Evolutionary conservation across 2,797 vertebrate species (phyloP), one percentile per base, ranked within the genome.

Genomic region (Eidolon dupreanum): DNA sequence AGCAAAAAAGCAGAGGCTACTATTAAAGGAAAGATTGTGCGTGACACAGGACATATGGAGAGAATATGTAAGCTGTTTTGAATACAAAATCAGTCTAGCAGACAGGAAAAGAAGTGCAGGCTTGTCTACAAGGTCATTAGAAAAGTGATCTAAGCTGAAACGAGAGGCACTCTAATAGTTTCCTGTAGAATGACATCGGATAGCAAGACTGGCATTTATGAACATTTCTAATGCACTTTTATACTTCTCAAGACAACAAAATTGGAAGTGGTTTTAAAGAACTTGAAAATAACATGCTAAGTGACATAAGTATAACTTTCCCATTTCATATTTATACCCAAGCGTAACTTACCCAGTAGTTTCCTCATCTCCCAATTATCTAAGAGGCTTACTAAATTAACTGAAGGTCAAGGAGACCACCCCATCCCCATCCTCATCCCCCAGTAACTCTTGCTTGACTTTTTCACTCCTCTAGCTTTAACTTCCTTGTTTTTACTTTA

Each of bases 41-140:
- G 3, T 55, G 57, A 63, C 66, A 96, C 82, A 97, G 75, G 61
- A 96, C 98, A 94, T 93, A 97, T 1, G 26, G n/a, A 17, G 24
- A 95, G 94, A 95, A 96, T 94, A 90, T 31, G 77, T 70, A 55
- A 97, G 13, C 68, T 97, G 93, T 93, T 95, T 81, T 96, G 90
- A 96, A 97, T 95, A 90, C 16, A 96, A 90, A 98, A 97, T 97
- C 24, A 95, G 79, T 36, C 9, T 55, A 87, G 71, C 46, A 94
- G 74, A 96, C 19, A 95, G 78, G 28, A 88, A 89, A 94, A 88
- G 61, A 88, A 96, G 94, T 82, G 66, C 51, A 84, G 38, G 31
- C 86, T 70, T 92, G 83, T 83, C 90, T 93, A 43, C 74, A 75
- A 93, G 81, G 82, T 94, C 95, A 82, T 73, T 38, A 38, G 33